phyloP scores from a whole-genome alignment of 2,113 vertebrate genomes.

The Galbula dea region DNA sequence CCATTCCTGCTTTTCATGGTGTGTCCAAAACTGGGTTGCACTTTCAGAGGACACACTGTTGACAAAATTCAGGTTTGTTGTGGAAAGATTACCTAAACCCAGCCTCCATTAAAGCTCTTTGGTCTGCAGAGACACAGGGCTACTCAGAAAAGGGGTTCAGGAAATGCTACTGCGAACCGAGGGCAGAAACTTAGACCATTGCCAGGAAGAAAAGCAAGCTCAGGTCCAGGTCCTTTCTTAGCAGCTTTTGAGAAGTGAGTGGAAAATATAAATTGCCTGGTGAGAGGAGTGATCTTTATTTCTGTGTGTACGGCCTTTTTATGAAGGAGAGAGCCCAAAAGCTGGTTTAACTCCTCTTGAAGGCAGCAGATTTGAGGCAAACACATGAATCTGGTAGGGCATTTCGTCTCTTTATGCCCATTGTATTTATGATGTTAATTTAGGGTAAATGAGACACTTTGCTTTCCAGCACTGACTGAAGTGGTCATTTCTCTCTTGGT shows the following conservation, averaged over 20 bases:
- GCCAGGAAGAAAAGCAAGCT: not conserved
- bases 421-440: not conserved
- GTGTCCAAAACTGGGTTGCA: not conserved
- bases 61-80: not conserved
- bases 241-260: not conserved
- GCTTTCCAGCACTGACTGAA: not conserved
- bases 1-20: not conserved
- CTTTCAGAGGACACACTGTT: not conserved
- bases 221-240: not conserved
- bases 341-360: not conserved
- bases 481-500: not conserved
- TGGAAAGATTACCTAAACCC: not conserved
- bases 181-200: not conserved
- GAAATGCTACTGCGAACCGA: not conserved
- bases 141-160: not conserved
- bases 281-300: not conserved
- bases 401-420: not conserved
- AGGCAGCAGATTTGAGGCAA: not conserved
- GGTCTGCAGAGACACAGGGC: not conserved
- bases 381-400: fast-evolving
- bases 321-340: not conserved
- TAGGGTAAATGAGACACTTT: not conserved
- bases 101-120: not conserved
- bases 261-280: not conserved
- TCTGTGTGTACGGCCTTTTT: fast-evolving